Evolutionary conservation across 2,113 vertebrate species (phyloP).

Genomic region (Forbesichthys papilliferus): DNA sequence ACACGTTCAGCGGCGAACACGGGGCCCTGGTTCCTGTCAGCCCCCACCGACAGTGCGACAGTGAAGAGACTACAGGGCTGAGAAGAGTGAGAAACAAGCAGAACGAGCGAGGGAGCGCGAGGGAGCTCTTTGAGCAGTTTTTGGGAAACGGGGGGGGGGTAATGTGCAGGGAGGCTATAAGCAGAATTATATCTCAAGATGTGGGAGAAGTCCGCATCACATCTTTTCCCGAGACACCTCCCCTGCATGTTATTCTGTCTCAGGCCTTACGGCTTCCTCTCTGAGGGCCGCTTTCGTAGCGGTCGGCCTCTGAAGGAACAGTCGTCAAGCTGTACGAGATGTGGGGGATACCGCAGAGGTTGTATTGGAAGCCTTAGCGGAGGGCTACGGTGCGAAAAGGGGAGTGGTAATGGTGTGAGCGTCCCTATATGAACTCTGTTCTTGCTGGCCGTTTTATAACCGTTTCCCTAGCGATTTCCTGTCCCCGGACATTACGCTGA

Average conservation of each 20-base stretch:
- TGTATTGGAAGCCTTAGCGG: background rate
- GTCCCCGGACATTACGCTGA: background rate
- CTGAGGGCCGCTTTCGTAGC: slow-evolving; percentile 31
- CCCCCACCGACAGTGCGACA: slow-evolving; percentile 20
- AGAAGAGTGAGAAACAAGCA: background rate
- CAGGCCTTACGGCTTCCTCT: background rate
- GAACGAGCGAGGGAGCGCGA: background rate
- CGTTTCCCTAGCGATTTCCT: slow-evolving; percentile 4
- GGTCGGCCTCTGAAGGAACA: slow-evolving; percentile 35
- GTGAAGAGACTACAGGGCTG: slow-evolving; percentile 3
- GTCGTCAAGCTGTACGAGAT: background rate
- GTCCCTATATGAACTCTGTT: slow-evolving; percentile 10
- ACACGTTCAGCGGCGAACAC: slow-evolving; percentile 38
- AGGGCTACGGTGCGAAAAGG: background rate
- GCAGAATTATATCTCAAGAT: slow-evolving; percentile 19
- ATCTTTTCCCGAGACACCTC: slow-evolving; percentile 16
- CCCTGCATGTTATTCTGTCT: slow-evolving; percentile 21
- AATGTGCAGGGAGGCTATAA: background rate
- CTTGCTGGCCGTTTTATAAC: slow-evolving; percentile 10
- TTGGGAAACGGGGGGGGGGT: slow-evolving; percentile 31
- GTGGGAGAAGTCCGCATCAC: slow-evolving; percentile 22
- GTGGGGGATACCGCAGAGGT: background rate
- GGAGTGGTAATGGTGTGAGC: slow-evolving; percentile 15
- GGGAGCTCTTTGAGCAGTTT: slow-evolving; percentile 26
- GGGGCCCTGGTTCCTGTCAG: slow-evolving; percentile 34